Conservation (phyloP, 2,888 invertebrate species). For the Incurvaria masculella region DNA sequence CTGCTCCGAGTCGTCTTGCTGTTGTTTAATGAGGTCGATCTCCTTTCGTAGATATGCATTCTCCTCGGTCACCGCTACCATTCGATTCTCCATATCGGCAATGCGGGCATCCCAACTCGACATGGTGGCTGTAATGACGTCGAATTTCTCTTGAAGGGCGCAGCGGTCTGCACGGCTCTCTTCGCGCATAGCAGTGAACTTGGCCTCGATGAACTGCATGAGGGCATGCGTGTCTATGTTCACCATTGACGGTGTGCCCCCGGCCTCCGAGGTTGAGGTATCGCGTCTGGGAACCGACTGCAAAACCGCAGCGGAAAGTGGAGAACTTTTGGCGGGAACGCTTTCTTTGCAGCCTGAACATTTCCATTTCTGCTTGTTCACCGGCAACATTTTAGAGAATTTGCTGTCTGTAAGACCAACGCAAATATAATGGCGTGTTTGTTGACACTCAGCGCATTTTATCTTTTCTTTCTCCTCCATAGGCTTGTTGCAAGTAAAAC, state of each 20-base stretch:
- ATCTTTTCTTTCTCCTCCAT: no score
- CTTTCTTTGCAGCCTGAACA: not conserved
- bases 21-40: not conserved
- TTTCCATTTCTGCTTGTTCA: conserved; percentile 1
- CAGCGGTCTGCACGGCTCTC: not conserved
- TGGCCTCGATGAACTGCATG: not conserved
- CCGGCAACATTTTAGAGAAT: not conserved
- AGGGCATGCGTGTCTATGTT: no score
- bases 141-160: not conserved
- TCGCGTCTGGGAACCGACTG: no score
- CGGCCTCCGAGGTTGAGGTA: not conserved
- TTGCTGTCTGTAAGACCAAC: not conserved
- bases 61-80: no score
- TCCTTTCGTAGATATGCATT: not conserved
- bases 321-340: not conserved
- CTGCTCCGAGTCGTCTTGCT: conserved; percentile 3
- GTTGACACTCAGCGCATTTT: not conserved
- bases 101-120: not conserved
- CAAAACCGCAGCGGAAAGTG: not conserved
- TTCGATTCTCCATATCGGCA: no score
- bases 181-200: not conserved
- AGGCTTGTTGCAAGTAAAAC: no score
- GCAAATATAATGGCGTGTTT: no score
- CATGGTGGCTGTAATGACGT: not conserved
- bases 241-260: not conserved